These are phyloP conservation scores for Timandra comae DNA, from an alignment of 2,888 invertebrate species.

Conservation along the genomic window DNA sequence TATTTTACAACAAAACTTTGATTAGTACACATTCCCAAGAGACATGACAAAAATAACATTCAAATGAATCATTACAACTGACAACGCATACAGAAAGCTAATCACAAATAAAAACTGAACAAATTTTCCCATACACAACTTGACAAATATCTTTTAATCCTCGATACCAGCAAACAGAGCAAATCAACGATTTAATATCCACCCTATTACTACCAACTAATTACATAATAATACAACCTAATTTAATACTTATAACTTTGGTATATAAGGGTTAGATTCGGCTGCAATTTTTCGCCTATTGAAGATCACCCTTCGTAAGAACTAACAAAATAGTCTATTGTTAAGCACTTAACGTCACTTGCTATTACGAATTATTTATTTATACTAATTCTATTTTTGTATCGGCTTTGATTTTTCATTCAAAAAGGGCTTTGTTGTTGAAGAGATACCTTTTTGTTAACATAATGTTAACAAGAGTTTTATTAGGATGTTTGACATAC, in stretches of 20 bases:
- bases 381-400: slow-evolving; percentile 64
- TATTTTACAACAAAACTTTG: too few relatives aligned
- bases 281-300: slow-evolving; percentile 1
- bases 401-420: slow-evolving; percentile 44
- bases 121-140: slow-evolving; percentile 23
- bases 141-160: slow-evolving; percentile 56
- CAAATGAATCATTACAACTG: too few relatives aligned
- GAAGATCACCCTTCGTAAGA: slow-evolving; percentile 15
- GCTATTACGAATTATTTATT: slow-evolving; percentile 53
- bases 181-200: slow-evolving; percentile 22
- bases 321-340: slow-evolving; percentile 50
- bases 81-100: too few relatives aligned
- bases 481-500: neutral
- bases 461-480: slow-evolving; percentile 1
- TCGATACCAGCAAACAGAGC: slow-evolving; percentile 20
- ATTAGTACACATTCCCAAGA: too few relatives aligned
- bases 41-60: too few relatives aligned
- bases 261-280: slow-evolving; percentile 2
- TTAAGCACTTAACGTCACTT: slow-evolving; percentile 61
- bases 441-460: neutral
- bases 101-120: too few relatives aligned
- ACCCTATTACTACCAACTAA: slow-evolving; percentile 20
- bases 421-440: slow-evolving; percentile 35
- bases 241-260: slow-evolving; percentile 1
- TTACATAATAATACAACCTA: slow-evolving; percentile 4